A percentile compares a stretch with the other conserved stretches of the same genome.
phyloP scores from a whole-genome alignment of 2,113 vertebrate species.

The Prochilodus magdalenae region DNA sequence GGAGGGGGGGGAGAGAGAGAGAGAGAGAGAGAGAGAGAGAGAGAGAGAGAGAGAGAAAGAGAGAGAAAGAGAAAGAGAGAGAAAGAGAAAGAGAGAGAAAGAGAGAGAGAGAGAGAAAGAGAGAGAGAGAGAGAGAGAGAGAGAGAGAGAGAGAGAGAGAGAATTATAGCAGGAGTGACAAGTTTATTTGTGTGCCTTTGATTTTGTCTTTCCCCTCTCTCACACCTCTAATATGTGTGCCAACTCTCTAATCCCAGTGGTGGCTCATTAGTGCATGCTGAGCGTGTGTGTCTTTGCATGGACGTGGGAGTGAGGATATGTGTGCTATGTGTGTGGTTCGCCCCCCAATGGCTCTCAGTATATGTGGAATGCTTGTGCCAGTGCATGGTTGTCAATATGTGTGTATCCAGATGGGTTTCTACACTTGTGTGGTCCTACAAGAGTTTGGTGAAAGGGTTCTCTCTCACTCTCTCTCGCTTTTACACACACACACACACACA shows the following conservation, averaged over 20 bases:
- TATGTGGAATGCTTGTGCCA: slow-evolving; percentile 54
- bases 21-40: slow-evolving; percentile 21
- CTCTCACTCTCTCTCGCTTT: neutral
- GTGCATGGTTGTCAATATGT: slow-evolving; percentile 57
- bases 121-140: slow-evolving; percentile 22
- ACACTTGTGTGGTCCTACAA: slow-evolving; percentile 54
- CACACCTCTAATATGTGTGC: slow-evolving; percentile 50
- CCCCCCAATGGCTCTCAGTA: slow-evolving; percentile 38
- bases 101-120: slow-evolving; percentile 37
- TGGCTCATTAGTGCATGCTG: slow-evolving; percentile 56
- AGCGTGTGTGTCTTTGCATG: slow-evolving; percentile 48
- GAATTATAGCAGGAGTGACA: slow-evolving; percentile 43
- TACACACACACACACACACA: neutral
- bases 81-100: slow-evolving; percentile 20
- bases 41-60: slow-evolving; percentile 25
- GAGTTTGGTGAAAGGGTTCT: slow-evolving; percentile 4
- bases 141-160: slow-evolving; percentile 29
- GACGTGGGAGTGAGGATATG: slow-evolving; percentile 51
- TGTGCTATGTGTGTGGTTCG: slow-evolving; percentile 46
- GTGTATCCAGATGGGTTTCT: slow-evolving; percentile 46
- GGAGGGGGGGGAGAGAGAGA: too few relatives aligned
- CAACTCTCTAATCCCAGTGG: slow-evolving; percentile 49
- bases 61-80: slow-evolving; percentile 21
- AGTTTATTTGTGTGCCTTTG: slow-evolving; percentile 60
- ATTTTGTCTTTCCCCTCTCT: slow-evolving; percentile 51